phyloP scores from a whole-genome alignment of 1,140 invertebrate genomes.

The Cecropterus lyciades region DNA sequence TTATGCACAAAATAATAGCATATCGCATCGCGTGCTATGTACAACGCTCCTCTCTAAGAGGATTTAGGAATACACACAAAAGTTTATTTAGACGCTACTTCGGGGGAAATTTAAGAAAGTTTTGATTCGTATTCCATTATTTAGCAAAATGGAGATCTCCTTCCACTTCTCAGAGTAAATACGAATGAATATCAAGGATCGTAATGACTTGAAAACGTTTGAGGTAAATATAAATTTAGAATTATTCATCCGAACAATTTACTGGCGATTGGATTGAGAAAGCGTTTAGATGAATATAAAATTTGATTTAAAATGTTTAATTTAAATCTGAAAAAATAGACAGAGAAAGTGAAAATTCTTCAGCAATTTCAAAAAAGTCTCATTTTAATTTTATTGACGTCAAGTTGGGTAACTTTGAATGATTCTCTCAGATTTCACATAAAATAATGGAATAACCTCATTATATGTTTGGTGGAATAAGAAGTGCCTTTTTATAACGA shows the following conservation, averaged over 20 bases:
- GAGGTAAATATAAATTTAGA: conserved; percentile 32
- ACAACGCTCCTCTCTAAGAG: conserved; percentile 1
- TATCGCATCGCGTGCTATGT: background rate
- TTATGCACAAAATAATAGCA: background rate
- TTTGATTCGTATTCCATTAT: conserved; percentile 26
- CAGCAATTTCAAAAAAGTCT: too few relatives aligned
- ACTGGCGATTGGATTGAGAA: conserved; percentile 4
- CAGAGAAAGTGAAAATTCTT: too few relatives aligned
- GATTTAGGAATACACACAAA: conserved; percentile 13
- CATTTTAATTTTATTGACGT: too few relatives aligned
- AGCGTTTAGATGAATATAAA: conserved; percentile 15
- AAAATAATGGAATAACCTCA: too few relatives aligned
- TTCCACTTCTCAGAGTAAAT: conserved; percentile 22
- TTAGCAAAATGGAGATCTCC: background rate
- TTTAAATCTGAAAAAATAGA: too few relatives aligned
- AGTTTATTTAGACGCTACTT: background rate
- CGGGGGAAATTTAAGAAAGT: conserved; percentile 17
- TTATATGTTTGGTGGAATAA: too few relatives aligned
- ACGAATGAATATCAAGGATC: conserved; percentile 1
- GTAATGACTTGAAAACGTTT: conserved; percentile 25
- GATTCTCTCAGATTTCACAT: too few relatives aligned
- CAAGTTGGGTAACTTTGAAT: too few relatives aligned
- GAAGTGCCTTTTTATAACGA: too few relatives aligned
- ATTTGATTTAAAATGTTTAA: background rate
- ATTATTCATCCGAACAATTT: conserved; percentile 5